Base-by-base conservation (phyloP, 2,797 vertebrate species). In the Lepilemur ruficaudatus region DNA sequence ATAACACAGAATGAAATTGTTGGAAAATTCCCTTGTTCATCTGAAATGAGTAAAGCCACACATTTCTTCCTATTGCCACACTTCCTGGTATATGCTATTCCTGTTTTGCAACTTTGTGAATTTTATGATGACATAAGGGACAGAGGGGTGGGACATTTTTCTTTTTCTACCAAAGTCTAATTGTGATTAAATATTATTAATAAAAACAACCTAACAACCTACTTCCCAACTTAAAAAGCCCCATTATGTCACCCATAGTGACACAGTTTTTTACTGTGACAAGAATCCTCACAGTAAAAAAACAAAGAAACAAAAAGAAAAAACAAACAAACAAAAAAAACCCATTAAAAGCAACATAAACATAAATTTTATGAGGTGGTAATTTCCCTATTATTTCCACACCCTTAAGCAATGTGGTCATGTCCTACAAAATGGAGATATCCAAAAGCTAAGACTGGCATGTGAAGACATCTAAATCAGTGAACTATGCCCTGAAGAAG, bases 11-110 rank as follows among this genome's bases (percentile, higher is more conserved):
- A 90, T 72, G 72, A 83, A 73, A 94, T 75, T 91, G 65, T 38
- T 92, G 38, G 52, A 69, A 88, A 93, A 95, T 35, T 93, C 46
- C 22, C 63, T 86, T 43, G 7, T 63, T 90, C 78, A 89, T 55
- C 25, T n/a, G 3, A 43, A 92, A 83, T 48, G 22, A 89, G 55
- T 35, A 89, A 96, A 97, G 93, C 82, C 59, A 96, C 59, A 2
- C 52, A 89, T 69, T 95, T 93, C 80, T 94, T 84, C 82, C 86
- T 79, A 46, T 93, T 97, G 92, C 72, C 78, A 96, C 81, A 97
- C 55, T 92, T 97, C 83, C 82, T 89, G 41, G 25, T 82, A 4
- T 55, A 57, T 30, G 48, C 63, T 70, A 50, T 73, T 96, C 65
- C 63, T 89, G 30, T 96, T 95, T 89, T 89, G 78, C 52, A 97